A percentile compares a stretch with the other conserved stretches of the same genome.
Conservation (phyloP, 2,888 invertebrate genomes). For the Agrotis segetum region DNA sequence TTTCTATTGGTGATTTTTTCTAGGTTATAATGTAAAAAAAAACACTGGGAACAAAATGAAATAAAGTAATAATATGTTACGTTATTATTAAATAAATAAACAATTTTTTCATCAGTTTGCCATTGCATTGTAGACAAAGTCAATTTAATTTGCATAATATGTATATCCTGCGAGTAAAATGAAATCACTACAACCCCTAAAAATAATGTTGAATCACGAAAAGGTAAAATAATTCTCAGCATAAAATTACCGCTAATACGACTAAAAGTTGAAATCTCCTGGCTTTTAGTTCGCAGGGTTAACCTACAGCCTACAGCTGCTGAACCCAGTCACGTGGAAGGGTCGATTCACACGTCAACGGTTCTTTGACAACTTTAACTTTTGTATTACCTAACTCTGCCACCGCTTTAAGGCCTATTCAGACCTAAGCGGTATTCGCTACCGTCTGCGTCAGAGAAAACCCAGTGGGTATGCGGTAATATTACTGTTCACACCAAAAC, state of each 20-base stretch:
- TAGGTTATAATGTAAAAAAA: neutral
- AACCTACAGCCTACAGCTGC: conserved; percentile 29
- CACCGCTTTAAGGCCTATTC: no score
- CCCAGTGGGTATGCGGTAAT: no score
- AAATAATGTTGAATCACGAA: conserved; percentile 24
- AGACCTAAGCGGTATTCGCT: no score
- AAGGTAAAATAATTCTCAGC: conserved; percentile 13
- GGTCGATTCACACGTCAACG: conserved; percentile 52
- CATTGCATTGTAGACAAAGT: neutral
- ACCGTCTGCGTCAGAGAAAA: no score
- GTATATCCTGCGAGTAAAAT: neutral
- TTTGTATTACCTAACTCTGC: conserved; percentile 25
- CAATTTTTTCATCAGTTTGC: no score
- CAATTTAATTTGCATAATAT: no score
- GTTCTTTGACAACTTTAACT: conserved; percentile 34
- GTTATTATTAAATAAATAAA: no score
- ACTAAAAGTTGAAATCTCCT: conserved; percentile 26
- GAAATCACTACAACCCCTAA: conserved; percentile 14
- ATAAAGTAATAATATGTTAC: no score
- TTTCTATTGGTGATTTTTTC: neutral
- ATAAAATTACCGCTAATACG: conserved; percentile 22
- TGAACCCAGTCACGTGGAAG: conserved; percentile 30
- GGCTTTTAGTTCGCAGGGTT: conserved; percentile 20
- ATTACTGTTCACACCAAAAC: no score
- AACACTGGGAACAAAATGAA: no score